These are phyloP conservation scores for Napeogenes sylphis DNA, from an alignment of 2,888 invertebrate genomes.

Conservation along the genomic window DNA sequence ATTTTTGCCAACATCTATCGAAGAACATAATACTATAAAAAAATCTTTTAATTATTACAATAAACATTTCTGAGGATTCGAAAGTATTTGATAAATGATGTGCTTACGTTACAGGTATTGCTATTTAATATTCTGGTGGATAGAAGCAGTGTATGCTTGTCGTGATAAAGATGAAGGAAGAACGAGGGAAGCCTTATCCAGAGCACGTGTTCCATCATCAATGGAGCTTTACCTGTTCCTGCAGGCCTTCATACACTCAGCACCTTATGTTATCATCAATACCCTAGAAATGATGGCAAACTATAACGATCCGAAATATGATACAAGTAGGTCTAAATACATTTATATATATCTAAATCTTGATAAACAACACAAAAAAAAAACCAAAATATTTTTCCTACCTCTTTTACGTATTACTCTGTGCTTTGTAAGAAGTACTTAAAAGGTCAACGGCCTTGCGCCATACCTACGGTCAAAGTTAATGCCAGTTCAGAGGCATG, in stretches of 20 bases:
- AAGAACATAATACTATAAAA: no score
- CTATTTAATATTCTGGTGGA: conserved; percentile 85
- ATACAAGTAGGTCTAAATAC: conserved; percentile 77
- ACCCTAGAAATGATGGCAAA: conserved; percentile 78
- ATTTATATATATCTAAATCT: neutral
- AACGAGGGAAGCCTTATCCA: conserved; percentile 77
- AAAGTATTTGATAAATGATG: neutral
- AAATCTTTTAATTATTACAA: no score
- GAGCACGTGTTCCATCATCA: conserved; percentile 81
- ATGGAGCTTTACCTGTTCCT: conserved; percentile 86
- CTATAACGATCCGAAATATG: conserved; percentile 75
- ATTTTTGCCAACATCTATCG: no score
- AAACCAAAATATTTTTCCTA: no score
- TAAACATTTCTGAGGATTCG: no score
- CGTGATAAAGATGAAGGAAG: conserved; percentile 75
- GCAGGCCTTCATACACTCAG: conserved; percentile 87
- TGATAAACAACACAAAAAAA: no score
- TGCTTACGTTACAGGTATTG: conserved; percentile 75
- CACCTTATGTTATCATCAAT: conserved; percentile 82
- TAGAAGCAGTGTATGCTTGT: conserved; percentile 81
- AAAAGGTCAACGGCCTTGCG: no score
- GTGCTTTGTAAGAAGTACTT: no score
- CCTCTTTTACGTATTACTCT: no score
- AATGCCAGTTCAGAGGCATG: no score
- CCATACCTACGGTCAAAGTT: no score